Base-by-base conservation (phyloP, 2,888 invertebrate species). In the Troides aeacus region DNA sequence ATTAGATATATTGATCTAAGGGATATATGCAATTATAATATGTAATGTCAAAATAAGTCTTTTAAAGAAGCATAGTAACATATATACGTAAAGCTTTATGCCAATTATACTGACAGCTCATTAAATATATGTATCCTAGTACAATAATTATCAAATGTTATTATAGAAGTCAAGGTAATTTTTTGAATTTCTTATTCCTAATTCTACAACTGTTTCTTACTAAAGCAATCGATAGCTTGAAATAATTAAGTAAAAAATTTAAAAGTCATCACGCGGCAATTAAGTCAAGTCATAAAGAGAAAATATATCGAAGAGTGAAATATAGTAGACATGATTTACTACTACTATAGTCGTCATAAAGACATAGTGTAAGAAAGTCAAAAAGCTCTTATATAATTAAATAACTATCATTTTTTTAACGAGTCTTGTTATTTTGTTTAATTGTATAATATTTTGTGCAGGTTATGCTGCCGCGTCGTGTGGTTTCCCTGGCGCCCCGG, bases 401-500 rank as follows among this genome's bases (percentile, higher is more conserved):
- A 50, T 50, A 50, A 12, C 4, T 50, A 1, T 17, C 1, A 17
- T 17, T 50, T 50, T 50, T 1, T 17, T 4, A 30, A 50, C 15
- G 15, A 50, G 2, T 50, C 50, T 17, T 50, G 15, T 4, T 15
- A 17, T 50, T 30, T 17, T 50, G 50, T 50, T 57, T 1, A 21
- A 57, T 59, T 23, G 59, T 59, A 21, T 46, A 46, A 15, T 23
- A 46, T 72, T 62, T 62, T 72, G 68, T 60, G 2, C 84, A 89
- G 90, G 84, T 23, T 79, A 81, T 66, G 84, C 75, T 64, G 77
- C 80, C 23, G 81, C 86, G 2, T 77, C 76, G 64, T 98, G 98
- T 85, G 94, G 96, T 75, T 98, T 97, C 90, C 98, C 98, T 0
- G 98, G 98, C 15, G 96, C 97, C 0, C 98, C 98, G 15, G 97